Evolutionary conservation across 2,113 vertebrate species (phyloP).

Genomic region (Tichodroma muraria): DNA sequence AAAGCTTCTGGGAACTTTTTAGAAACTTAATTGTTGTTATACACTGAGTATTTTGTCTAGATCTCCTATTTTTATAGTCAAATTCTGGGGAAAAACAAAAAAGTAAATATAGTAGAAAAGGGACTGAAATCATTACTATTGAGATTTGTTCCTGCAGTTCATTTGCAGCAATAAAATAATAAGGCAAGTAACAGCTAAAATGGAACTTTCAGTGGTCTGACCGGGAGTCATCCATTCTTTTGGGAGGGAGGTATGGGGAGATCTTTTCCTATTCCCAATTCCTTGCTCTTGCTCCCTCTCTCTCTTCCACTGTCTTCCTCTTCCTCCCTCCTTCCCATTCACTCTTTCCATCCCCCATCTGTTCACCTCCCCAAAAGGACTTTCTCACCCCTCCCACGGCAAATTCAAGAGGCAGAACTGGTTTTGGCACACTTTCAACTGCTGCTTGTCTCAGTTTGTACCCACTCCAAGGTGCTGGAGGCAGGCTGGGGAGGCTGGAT

Average conservation of each 20-base stretch:
- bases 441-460: background rate
- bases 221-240: background rate
- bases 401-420: background rate
- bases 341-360: background rate
- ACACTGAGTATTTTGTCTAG: background rate
- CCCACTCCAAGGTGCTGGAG: background rate
- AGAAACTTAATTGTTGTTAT: background rate
- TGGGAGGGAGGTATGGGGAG: background rate
- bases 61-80: background rate
- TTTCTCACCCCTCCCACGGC: background rate
- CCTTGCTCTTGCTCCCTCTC: background rate
- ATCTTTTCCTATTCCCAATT: background rate
- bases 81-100: background rate
- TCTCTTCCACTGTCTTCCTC: background rate
- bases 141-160: background rate
- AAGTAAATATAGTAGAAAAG: background rate
- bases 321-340: background rate
- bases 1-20: background rate
- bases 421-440: fast-evolving
- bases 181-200: background rate
- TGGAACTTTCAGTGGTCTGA: background rate
- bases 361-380: background rate
- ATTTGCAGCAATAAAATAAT: background rate
- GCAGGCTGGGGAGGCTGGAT: background rate
- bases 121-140: background rate